These are phyloP conservation scores for Sphaerophoria taeniata DNA, from an alignment of 2,888 invertebrate species.

Conservation along the genomic window DNA sequence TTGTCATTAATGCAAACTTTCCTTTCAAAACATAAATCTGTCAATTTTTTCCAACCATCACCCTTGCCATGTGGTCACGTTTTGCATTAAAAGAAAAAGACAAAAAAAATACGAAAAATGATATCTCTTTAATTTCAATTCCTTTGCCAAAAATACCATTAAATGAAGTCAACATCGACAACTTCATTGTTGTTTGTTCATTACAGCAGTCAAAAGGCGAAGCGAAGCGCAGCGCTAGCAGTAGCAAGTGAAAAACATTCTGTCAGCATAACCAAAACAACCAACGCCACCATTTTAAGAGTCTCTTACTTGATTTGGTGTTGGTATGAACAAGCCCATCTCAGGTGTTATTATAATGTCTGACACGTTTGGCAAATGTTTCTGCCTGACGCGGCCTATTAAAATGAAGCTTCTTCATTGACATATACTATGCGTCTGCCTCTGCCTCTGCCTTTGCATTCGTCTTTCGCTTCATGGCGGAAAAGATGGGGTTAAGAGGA, in stretches of 20 bases:
- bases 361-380: slow-evolving; percentile 72
- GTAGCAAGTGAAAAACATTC: slow-evolving; percentile 20
- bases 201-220: not conserved
- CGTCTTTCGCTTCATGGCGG: not conserved
- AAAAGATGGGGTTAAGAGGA: slow-evolving; percentile 6
- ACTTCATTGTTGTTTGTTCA: not conserved
- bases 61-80: slow-evolving; percentile 12
- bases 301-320: not conserved
- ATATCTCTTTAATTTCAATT: not conserved
- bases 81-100: too few species aligned
- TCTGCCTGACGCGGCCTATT: slow-evolving; percentile 61
- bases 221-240: too few species aligned
- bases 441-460: not conserved
- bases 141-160: slow-evolving; percentile 16
- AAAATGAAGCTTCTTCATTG: slow-evolving; percentile 45
- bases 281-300: slow-evolving; percentile 45
- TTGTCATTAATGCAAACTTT: not conserved
- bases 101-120: not conserved
- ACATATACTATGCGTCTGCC: too few species aligned
- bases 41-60: slow-evolving; percentile 7
- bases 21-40: slow-evolving; percentile 10
- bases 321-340: slow-evolving; percentile 29
- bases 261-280: too few species aligned
- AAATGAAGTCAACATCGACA: slow-evolving; percentile 8
- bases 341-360: slow-evolving; percentile 72